These are phyloP conservation scores for Creontiades dilutus DNA, from an alignment of 2,888 invertebrate species.

Conservation along the genomic window DNA sequence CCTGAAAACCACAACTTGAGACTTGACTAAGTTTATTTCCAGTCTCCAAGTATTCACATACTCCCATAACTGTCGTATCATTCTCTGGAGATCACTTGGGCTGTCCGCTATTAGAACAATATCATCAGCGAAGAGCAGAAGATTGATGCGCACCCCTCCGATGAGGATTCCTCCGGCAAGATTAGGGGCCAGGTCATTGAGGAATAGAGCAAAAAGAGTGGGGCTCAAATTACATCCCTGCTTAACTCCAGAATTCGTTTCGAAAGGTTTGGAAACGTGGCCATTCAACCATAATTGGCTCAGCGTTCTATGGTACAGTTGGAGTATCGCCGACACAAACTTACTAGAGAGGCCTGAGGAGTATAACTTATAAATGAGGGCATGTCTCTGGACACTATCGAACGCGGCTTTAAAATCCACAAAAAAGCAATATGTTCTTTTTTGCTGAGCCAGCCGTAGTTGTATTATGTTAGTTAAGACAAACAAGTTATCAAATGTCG, in stretches of 20 bases:
- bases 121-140: neutral
- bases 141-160: no score
- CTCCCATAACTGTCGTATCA: neutral
- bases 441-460: neutral
- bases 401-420: neutral
- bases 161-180: no score
- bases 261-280: no score
- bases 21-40: neutral
- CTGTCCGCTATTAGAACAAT: neutral
- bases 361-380: neutral
- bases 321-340: no score
- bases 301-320: no score
- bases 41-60: neutral
- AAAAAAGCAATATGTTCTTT: neutral
- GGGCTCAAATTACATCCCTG: no score
- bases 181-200: no score
- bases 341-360: neutral
- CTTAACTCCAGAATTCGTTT: no score
- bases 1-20: neutral
- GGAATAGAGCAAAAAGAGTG: no score
- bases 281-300: no score
- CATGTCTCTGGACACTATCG: neutral
- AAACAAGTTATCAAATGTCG: neutral
- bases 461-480: neutral
- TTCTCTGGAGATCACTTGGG: neutral